phyloP scores from a whole-genome alignment of 2,888 invertebrate species.

The Danaus chrysippus region DNA sequence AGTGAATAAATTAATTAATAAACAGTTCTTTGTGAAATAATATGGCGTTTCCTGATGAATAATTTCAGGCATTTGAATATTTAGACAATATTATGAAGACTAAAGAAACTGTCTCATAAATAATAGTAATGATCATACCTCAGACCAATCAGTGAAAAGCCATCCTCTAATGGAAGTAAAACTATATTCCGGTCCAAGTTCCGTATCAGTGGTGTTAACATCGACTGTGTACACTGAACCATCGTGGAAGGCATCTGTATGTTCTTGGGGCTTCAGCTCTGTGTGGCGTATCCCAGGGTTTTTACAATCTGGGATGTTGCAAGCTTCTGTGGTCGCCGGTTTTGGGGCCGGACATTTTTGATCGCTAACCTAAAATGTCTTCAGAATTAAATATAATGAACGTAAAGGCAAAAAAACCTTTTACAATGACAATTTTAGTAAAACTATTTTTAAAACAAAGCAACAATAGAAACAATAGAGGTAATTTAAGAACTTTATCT shows the following conservation, averaged over 20 bases:
- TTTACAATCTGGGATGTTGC: constrained; percentile 59
- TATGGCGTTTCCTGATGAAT: no score
- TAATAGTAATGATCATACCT: constrained; percentile 37
- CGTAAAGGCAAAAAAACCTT: no score
- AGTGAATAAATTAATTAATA: no score
- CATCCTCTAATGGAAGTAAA: constrained; percentile 66
- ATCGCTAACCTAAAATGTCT: constrained; percentile 55
- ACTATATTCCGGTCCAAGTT: constrained; percentile 65
- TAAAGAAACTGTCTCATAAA: background rate
- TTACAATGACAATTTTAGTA: no score
- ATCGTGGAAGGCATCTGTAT: constrained; percentile 59
- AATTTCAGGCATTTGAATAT: no score
- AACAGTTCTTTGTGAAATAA: no score
- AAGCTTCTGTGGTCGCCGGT: constrained; percentile 53
- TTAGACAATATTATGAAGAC: background rate
- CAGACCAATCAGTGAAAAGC: constrained; percentile 80
- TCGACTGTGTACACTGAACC: constrained; percentile 65
- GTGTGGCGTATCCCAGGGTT: constrained; percentile 45
- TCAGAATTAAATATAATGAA: no score
- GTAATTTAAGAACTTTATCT: constrained; percentile 14
- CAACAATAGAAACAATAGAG: background rate
- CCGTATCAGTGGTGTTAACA: constrained; percentile 55
- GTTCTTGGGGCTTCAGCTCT: constrained; percentile 45
- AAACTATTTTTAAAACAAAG: background rate
- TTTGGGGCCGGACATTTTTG: constrained; percentile 60